Base-by-base conservation (phyloP, 2,888 invertebrate genomes). In the Hipparchia semele region DNA sequence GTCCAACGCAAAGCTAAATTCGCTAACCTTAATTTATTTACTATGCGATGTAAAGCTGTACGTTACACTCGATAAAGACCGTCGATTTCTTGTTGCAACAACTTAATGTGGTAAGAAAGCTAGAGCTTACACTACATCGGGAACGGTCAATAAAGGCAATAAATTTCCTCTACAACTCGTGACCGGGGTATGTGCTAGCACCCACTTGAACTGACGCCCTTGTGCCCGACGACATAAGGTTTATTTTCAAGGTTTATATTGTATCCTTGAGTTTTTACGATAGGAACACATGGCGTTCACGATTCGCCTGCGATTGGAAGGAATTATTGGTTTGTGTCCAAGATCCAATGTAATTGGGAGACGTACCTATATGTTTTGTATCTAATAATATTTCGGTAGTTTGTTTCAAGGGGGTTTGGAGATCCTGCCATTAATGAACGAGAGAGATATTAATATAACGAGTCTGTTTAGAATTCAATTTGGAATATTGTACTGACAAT, bases 81-180 rank as follows among this genome's bases (percentile, higher is more conserved):
- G 75, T 74, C 80, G 79, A 81, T 81, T 80, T 76, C 78, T 76
- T 79, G 82, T 81, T 81, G 80, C 78, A 80, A 78, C 79, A 79
- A 80, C 76, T 80, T 81, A 80, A 82, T 82, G 78, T 77, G 76
- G 76, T 77, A 80, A 80, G 80, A 77, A 80, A 77, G 75, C 76
- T 75, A 78, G 80, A 74, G 79, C 78, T 79, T 78, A 79, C 79
- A 82, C 80, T 81, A 80, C 81, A 79, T 79, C 79, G 80, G 79
- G 81, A 84, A 82, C 82, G 83, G 84, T 83, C 84, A 82, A 83
- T 84, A 83, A 82, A 80, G 78, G 79, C 77, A 75, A 82, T 85
- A 84, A 82, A 83, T 84, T 80, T 78, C 68, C 68, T 74, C 74
- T 68, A 68, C 65, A 69, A 66, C 66, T 67, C 69, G 69, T 69